Evolutionary conservation across 2,888 invertebrate species (phyloP).

Genomic region (Linnaemya tessellans): DNA sequence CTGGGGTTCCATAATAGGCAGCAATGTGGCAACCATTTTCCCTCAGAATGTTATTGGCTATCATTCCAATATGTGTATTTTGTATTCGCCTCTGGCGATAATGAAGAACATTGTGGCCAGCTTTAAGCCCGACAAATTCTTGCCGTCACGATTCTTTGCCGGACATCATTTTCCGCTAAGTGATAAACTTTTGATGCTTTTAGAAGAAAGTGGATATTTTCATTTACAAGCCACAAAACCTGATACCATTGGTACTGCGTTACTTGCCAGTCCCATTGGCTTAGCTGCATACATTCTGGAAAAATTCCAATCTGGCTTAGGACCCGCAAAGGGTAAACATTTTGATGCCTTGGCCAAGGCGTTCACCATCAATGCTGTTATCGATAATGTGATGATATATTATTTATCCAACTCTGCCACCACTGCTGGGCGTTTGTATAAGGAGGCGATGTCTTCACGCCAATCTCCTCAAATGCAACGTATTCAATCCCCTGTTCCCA

Average conservation of each 20-base stretch:
- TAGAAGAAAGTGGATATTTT: constrained; percentile 86
- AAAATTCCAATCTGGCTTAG: constrained; percentile 90
- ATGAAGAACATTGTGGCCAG: constrained; percentile 84
- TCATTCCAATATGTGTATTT: constrained; percentile 87
- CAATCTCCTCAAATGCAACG: constrained; percentile 81
- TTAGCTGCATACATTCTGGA: constrained; percentile 95
- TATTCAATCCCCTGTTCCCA: constrained; percentile 87
- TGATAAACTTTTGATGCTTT: constrained; percentile 74
- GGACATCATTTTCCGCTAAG: constrained; percentile 84
- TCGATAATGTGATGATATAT: constrained; percentile 92
- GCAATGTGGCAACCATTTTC: constrained; percentile 86
- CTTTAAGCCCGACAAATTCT: constrained; percentile 82
- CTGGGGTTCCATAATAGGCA: constrained; percentile 89
- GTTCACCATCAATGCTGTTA: constrained; percentile 84
- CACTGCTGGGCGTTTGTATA: constrained; percentile 88
- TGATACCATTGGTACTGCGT: constrained; percentile 89
- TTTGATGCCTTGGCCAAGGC: constrained; percentile 81
- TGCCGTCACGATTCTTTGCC: constrained; percentile 84
- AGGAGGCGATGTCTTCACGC: constrained; percentile 84
- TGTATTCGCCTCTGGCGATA: constrained; percentile 77
- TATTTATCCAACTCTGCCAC: constrained; percentile 89
- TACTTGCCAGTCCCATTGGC: constrained; percentile 87
- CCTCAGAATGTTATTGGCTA: constrained; percentile 85
- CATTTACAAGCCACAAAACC: constrained; percentile 95
- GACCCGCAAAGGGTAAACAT: constrained; percentile 85